Base-by-base conservation (phyloP, 2,113 vertebrate genomes). In the Anarhynchus alexandrinus region DNA sequence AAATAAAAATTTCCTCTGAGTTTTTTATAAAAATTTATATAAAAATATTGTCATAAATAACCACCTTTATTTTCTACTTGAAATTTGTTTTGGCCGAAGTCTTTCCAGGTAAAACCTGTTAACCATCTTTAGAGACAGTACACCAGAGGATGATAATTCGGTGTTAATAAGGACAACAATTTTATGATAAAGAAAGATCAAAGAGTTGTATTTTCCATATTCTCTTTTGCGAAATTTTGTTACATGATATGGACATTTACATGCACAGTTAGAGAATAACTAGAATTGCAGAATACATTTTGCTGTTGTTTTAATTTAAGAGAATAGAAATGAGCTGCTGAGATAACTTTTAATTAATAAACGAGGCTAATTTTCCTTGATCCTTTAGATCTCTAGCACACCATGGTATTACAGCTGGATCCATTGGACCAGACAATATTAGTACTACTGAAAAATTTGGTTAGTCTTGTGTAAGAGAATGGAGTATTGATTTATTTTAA, bases 191-290 rank as follows among this genome's bases (percentile, higher is more conserved):
- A 65, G 11, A 58, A 47, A 47, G 9, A 55, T 61, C 18, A 40
- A 16, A 66, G 8, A 26, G 12, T 36, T 58, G 4, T 29, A 88
- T 54, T 54, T 40, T 76, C 8, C 51, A 15, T 27, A 55, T 40
- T 49, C 6, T 18, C 2, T 54, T 74, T 62, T 34, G 5, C 0
- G 0, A 64, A 61, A 45, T 5, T 9, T 5, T 51, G 5, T 62
- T 57, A 61, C 13, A 36, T 15, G 21, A 51, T 45, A 20, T 25
- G 19, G 21, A 64, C 4, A 54, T 64, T 76, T 51, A 30, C 25
- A 76, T 59, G n/a, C 23, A 62, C 20, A 25, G 7, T 58, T 57
- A 23, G 8, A 64, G 38, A 54, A 49, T 0, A 82, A 13, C 4
- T 59, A 42, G 19, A 83, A 26, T 20, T 38, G 66, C 34, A 42